Evolutionary conservation across 2,113 vertebrate species (phyloP).

Genomic region (Empidonax alnorum): DNA sequence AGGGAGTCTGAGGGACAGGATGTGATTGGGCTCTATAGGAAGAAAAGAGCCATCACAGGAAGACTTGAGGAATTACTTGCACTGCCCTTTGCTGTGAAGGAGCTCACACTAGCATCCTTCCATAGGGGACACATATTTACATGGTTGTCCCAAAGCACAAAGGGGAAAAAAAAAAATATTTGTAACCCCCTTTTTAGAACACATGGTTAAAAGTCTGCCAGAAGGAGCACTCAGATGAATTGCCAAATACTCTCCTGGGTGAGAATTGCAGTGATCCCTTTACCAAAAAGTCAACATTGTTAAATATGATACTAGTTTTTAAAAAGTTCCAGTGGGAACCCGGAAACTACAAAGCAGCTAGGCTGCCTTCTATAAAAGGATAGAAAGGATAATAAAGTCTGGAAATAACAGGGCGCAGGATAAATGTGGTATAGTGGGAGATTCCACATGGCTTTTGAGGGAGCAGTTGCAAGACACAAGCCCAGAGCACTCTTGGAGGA

Average conservation of each 20-base stretch:
- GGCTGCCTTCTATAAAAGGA: constrained; percentile 51
- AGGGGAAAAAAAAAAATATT: not conserved
- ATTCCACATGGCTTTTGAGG: not conserved
- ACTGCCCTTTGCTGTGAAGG: not conserved
- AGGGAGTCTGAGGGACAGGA: not conserved
- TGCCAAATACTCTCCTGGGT: not conserved
- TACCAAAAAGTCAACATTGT: not conserved
- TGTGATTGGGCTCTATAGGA: not conserved
- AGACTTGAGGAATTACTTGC: not conserved
- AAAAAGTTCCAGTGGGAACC: constrained; percentile 53
- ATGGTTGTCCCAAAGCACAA: not conserved
- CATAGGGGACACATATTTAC: not conserved
- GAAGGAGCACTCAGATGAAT: not conserved
- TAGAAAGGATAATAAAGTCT: constrained; percentile 29
- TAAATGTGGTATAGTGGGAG: constrained; percentile 1
- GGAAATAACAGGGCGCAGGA: constrained; percentile 22
- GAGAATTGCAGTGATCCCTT: not conserved
- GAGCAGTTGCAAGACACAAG: not conserved
- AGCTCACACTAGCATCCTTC: not conserved
- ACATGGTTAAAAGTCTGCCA: not conserved
- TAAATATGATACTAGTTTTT: not conserved
- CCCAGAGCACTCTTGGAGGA: not conserved
- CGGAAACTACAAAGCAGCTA: not conserved
- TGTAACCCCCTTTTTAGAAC: not conserved
- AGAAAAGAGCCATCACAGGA: not conserved